These are phyloP conservation scores for Macrosteles quadrilineatus DNA, from an alignment of 1,140 invertebrate species.

Conservation along the genomic window DNA sequence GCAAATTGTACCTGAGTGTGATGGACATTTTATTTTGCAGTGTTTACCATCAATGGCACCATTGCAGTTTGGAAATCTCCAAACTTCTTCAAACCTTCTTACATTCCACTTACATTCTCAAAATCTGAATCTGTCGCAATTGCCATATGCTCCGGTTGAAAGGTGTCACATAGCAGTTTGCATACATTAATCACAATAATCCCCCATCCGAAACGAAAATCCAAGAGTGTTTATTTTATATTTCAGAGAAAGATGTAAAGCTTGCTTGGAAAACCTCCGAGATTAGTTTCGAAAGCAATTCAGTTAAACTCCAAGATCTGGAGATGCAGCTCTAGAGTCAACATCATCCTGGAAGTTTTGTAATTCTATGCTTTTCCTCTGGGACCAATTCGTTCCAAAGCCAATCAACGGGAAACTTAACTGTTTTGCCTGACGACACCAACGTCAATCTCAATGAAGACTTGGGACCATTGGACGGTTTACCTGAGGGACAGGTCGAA, in stretches of 20 bases:
- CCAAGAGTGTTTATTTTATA: conserved; percentile 36
- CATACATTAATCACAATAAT: conserved; percentile 36
- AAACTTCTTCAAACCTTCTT: conserved; percentile 30
- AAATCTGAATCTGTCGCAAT: conserved; percentile 13
- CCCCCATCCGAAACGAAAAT: conserved; percentile 37
- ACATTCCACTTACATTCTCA: conserved; percentile 16
- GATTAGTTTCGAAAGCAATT: conserved; percentile 12
- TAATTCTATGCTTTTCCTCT: not conserved
- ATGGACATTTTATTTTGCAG: conserved; percentile 46
- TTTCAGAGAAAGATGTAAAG: conserved; percentile 2
- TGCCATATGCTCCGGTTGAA: conserved; percentile 19
- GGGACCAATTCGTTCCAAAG: not conserved
- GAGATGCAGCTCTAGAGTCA: not conserved
- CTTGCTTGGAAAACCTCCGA: not conserved
- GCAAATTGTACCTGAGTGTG: conserved; percentile 47
- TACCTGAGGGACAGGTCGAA: not conserved
- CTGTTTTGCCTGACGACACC: not conserved
- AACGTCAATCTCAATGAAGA: not conserved
- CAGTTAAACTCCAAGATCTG: not conserved
- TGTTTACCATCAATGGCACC: too few species aligned
- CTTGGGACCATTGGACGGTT: not conserved
- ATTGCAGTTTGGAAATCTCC: too few species aligned
- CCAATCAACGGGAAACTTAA: not conserved
- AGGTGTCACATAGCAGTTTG: conserved; percentile 28
- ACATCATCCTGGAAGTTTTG: not conserved